Evolutionary conservation across 2,113 vertebrate species (phyloP), one percentile per base, ranked within the genome.

Genomic region (Brienomyrus brachyistius): DNA sequence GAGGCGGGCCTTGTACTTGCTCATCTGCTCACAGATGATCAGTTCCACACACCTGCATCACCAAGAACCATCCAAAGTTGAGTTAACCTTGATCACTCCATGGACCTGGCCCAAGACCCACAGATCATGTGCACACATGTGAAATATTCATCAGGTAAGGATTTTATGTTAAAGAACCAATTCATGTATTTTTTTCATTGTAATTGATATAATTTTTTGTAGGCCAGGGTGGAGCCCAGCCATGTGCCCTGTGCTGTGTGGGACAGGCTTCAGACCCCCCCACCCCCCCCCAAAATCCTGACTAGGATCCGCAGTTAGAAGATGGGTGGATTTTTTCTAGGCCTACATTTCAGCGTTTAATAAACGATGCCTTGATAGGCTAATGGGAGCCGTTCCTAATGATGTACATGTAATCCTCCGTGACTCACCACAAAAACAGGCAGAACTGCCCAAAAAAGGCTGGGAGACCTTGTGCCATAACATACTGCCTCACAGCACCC

Each of bases 21-120:
- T 98, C 98, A 99, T 99, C 93, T 99, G 98, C 92, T 99, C 98
- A 1, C 96, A 94, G 92, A 99, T 96, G 89, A 99, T 97, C 88
- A 99, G 94, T 90, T 99, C 98, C 48, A 99, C 97, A 4, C 98
- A 99, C 88, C 98, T 99, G 74, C 4, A 88, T 62, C 51, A 52
- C 48, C 50, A 56, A 54, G 85, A 87, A 84, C 43, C 45, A 48
- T 3, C 19, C 40, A 47, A n/a, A 84, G 80, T 48, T 84, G 17
- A 35, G 21, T 47, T n/a, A 83, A 83, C 43, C 31, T 74, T 35
- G n/a, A 13, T 70, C 54, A 56, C 54, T 56, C 19, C 19, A 56
- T 23, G 19, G n/a, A 70, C 27, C 62, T n/a, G 62, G 62, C 62
- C 27, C 62, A 70, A 70, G 10, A n/a, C n/a, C 62, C 62, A 9